phyloP scores from a whole-genome alignment of 2,888 invertebrate genomes.

The Rhagonycha fulva region DNA sequence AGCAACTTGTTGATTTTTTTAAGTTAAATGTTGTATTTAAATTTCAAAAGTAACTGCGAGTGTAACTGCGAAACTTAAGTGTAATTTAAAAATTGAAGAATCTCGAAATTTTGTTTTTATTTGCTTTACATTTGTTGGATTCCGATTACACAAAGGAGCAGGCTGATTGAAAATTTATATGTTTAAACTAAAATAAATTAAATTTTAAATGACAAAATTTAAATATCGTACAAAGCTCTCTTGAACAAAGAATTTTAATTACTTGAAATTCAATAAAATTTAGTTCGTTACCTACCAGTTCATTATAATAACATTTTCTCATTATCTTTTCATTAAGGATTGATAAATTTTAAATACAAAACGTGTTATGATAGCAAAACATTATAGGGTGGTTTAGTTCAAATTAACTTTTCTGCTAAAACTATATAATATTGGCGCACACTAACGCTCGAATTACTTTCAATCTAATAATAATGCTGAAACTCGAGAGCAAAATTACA shows the following conservation, averaged over 20 bases:
- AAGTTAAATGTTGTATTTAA: neutral
- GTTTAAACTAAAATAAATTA: neutral
- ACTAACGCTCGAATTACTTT: constrained; percentile 15
- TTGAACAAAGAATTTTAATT: neutral
- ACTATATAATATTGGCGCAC: constrained; percentile 10
- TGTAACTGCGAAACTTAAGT: neutral
- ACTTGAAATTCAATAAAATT: neutral
- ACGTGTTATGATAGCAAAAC: neutral
- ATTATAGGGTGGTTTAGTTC: neutral
- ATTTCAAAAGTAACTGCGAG: neutral
- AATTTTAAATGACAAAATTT: neutral
- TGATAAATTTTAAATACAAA: neutral
- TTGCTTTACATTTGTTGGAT: neutral
- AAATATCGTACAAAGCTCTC: neutral
- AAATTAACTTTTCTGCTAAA: constrained; percentile 9
- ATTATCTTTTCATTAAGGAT: neutral
- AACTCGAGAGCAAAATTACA: constrained; percentile 22
- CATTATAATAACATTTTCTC: neutral
- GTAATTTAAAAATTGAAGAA: neutral
- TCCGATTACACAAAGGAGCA: neutral
- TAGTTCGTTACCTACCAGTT: neutral
- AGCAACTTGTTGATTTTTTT: neutral
- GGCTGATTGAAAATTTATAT: neutral
- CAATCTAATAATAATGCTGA: constrained; percentile 16
- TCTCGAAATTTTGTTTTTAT: neutral